phyloP scores from a whole-genome alignment of 2,113 vertebrate genomes.

The Pelecanus crispus region DNA sequence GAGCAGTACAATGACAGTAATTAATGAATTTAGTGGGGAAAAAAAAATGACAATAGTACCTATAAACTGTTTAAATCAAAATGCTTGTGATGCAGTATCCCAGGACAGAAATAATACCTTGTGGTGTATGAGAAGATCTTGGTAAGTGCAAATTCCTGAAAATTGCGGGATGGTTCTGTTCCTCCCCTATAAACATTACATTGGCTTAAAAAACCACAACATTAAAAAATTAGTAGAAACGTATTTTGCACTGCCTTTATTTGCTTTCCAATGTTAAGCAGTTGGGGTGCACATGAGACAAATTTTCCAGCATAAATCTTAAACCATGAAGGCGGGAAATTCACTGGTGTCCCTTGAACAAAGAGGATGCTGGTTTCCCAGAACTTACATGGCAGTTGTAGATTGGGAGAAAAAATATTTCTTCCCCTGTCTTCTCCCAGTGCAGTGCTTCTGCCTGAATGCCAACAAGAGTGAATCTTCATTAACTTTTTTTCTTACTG shows the following conservation, averaged over 20 bases:
- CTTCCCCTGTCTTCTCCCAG: not conserved
- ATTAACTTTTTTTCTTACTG: not conserved
- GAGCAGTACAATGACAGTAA: not conserved
- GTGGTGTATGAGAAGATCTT: not conserved
- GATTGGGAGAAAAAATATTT: not conserved
- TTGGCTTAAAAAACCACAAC: rapidly evolving
- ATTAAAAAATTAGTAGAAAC: not conserved
- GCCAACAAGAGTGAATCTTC: not conserved
- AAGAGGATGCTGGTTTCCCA: not conserved
- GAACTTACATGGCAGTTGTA: not conserved
- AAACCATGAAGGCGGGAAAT: not conserved
- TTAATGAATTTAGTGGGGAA: not conserved
- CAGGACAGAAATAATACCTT: not conserved
- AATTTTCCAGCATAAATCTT: not conserved
- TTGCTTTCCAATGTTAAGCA: not conserved
- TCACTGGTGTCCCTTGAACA: not conserved
- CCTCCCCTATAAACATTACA: not conserved
- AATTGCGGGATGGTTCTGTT: not conserved
- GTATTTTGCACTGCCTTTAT: not conserved
- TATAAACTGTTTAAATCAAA: not conserved
- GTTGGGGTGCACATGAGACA: not conserved
- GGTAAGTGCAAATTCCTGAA: not conserved
- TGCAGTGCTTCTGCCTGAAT: not conserved
- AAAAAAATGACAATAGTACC: not conserved
- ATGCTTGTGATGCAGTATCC: not conserved